Percentiles rank a stretch among this genome's conserved stretches.
These are phyloP conservation scores for Melanchra persicariae DNA, from an alignment of 2,888 invertebrate genomes.

Conservation along the genomic window DNA sequence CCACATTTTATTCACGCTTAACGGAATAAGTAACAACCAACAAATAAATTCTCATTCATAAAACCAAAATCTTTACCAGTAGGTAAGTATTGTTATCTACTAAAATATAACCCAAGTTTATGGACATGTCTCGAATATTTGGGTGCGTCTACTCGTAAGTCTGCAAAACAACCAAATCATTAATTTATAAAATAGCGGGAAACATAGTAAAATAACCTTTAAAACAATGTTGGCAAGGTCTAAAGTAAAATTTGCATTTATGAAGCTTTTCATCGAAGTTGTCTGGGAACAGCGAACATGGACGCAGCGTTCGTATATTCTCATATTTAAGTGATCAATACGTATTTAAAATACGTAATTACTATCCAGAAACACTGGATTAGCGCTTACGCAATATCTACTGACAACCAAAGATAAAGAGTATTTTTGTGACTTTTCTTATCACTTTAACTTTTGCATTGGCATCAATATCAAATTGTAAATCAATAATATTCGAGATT, in stretches of 20 bases:
- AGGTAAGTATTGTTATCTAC: slow-evolving; percentile 53
- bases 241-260: neutral
- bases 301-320: neutral
- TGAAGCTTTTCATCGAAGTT: neutral
- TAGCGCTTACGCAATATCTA: neutral
- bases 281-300: too few species aligned
- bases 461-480: neutral
- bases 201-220: slow-evolving; percentile 13
- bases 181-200: neutral
- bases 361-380: neutral
- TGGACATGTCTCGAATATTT: slow-evolving; percentile 27
- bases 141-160: slow-evolving; percentile 15
- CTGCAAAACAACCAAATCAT: neutral
- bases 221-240: slow-evolving; percentile 2
- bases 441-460: slow-evolving; percentile 1
- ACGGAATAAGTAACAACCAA: slow-evolving; percentile 78
- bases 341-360: neutral
- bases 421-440: slow-evolving; percentile 3
- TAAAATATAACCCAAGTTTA: slow-evolving; percentile 58
- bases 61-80: slow-evolving; percentile 67
- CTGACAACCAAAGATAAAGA: neutral
- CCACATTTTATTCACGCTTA: slow-evolving; percentile 81
- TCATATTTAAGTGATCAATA: neutral
- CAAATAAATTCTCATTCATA: slow-evolving; percentile 70
- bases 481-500: neutral